phyloP scores from a whole-genome alignment of 2,888 invertebrate genomes.

The Netelia melanura region DNA sequence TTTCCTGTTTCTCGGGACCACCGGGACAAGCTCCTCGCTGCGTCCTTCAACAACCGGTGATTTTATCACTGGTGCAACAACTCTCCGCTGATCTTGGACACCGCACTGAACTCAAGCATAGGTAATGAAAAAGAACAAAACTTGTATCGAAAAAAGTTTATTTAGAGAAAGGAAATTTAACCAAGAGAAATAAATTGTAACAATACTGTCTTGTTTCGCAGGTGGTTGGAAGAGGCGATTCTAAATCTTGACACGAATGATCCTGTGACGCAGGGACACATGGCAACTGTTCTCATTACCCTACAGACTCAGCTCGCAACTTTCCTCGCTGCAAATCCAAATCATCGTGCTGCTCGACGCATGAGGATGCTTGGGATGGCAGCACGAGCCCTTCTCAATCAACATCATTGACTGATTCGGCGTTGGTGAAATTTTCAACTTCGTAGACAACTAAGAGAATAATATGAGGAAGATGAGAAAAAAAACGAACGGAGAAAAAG shows the following conservation, averaged over 20 bases:
- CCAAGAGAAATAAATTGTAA: neutral
- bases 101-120: constrained; percentile 93
- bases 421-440: constrained; percentile 40
- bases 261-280: constrained; percentile 93
- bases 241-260: constrained; percentile 92
- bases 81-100: constrained; percentile 95
- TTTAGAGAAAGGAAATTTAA: neutral
- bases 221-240: constrained; percentile 95
- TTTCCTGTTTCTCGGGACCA: constrained; percentile 85
- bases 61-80: constrained; percentile 97
- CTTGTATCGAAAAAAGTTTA: too few relatives aligned
- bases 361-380: constrained; percentile 92
- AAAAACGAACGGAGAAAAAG: neutral
- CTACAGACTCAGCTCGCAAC: constrained; percentile 90
- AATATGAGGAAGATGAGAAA: constrained; percentile 23
- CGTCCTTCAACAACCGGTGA: constrained; percentile 93
- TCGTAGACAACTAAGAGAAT: constrained; percentile 55
- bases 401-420: constrained; percentile 68
- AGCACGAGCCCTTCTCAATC: constrained; percentile 86
- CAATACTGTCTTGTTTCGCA: constrained; percentile 82
- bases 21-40: constrained; percentile 88
- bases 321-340: constrained; percentile 89
- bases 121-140: constrained; percentile 85
- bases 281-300: constrained; percentile 91
- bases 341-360: constrained; percentile 88